Conservation (phyloP, 2,797 vertebrate genomes). For the Argyrosomus regius region DNA sequence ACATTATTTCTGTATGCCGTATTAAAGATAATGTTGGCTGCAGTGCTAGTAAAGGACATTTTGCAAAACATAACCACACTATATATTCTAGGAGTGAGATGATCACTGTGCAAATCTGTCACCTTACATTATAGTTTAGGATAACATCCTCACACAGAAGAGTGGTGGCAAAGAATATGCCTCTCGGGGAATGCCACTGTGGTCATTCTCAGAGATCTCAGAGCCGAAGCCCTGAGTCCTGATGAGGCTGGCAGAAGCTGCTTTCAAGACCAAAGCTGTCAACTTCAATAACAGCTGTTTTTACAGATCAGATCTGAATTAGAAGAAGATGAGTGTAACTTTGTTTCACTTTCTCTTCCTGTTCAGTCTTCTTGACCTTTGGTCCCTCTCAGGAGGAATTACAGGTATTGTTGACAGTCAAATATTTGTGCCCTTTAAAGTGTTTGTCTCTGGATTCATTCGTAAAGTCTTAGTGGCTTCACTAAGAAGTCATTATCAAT, state of each 20-base stretch:
- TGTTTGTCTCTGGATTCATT: background rate
- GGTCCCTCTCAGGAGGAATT: constrained; percentile 10
- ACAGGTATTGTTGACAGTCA: constrained; percentile 5
- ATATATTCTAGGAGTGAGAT: background rate
- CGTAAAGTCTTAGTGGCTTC: constrained; percentile 11
- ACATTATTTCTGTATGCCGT: background rate
- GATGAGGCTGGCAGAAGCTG: constrained; percentile 39
- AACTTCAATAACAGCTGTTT: constrained; percentile 33
- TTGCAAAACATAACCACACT: background rate
- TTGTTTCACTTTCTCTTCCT: background rate
- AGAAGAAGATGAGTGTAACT: background rate
- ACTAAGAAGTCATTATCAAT: constrained; percentile 14
- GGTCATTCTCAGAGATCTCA: constrained; percentile 54
- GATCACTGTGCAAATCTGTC: background rate
- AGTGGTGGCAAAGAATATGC: constrained; percentile 32
- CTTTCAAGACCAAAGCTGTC: constrained; percentile 51
- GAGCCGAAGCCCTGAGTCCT: constrained; percentile 24
- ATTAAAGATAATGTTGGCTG: background rate
- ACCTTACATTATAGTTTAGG: constrained; percentile 39
- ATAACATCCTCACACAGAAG: constrained; percentile 35
- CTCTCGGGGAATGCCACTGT: constrained; percentile 33
- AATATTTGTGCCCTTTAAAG: constrained; percentile 24
- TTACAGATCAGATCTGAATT: constrained; percentile 18
- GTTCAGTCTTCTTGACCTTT: constrained; percentile 12
- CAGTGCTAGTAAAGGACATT: constrained; percentile 4